These are phyloP conservation scores for Tetanocera ferruginea DNA, from an alignment of 2,888 invertebrate genomes.

Conservation along the genomic window DNA sequence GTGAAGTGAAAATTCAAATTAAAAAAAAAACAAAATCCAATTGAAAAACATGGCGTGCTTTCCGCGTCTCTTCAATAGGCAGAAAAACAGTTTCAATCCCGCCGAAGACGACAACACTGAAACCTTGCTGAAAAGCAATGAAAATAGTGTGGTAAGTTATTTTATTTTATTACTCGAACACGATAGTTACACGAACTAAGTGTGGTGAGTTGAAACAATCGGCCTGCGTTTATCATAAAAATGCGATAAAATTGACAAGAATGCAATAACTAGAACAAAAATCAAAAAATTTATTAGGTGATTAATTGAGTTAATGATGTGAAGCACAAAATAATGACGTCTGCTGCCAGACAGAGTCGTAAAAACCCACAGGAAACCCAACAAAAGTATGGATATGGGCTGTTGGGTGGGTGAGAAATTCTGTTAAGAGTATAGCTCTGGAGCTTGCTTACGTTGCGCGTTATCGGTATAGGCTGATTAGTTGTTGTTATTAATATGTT, in stretches of 20 bases:
- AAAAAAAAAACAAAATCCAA: not conserved
- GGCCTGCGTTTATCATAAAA: not conserved
- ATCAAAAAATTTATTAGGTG: conserved; percentile 51
- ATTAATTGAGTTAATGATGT: conserved; percentile 58
- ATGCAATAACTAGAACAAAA: not conserved
- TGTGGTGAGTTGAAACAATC: not conserved
- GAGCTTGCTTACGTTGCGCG: too few species aligned
- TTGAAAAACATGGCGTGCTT: conserved; percentile 60
- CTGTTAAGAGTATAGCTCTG: too few species aligned
- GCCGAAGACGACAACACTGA: conserved; percentile 62
- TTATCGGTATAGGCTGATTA: not conserved
- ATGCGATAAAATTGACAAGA: not conserved
- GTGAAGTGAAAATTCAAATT: not conserved
- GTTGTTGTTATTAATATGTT: not conserved
- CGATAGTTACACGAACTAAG: not conserved
- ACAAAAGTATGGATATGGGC: not conserved
- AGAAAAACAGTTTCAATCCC: conserved; percentile 62
- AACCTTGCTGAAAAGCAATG: conserved; percentile 59
- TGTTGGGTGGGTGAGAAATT: too few species aligned
- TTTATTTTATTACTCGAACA: not conserved
- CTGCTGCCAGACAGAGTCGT: not conserved
- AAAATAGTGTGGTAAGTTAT: conserved; percentile 63
- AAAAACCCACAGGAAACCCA: not conserved
- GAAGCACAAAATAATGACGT: not conserved
- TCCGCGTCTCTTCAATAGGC: conserved; percentile 60